Conservation (phyloP, 2,888 invertebrate genomes). For the Nemotelus pantherinus region DNA sequence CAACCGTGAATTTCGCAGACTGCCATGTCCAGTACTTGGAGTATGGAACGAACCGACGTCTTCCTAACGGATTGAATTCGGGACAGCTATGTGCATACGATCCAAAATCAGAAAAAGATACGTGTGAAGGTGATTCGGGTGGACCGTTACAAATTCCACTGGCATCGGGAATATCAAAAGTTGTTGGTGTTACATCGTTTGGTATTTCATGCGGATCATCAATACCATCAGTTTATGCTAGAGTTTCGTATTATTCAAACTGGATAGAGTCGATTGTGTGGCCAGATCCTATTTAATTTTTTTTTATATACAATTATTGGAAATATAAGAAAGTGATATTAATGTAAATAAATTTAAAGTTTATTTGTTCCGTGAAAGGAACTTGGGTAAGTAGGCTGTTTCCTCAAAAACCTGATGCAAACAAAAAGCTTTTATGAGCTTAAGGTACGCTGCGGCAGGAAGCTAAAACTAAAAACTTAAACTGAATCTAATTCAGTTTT, state of each 20-base stretch:
- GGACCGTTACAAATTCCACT: constrained; percentile 58
- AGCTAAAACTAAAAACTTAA: no score
- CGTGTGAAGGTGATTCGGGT: constrained; percentile 61
- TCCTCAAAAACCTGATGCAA: no score
- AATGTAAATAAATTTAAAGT: constrained; percentile 1
- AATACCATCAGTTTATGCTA: constrained; percentile 60
- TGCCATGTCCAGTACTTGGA: constrained; percentile 52
- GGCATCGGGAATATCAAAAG: constrained; percentile 52
- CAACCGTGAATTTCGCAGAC: constrained; percentile 45
- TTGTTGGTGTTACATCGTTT: constrained; percentile 59
- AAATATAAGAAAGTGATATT: neutral
- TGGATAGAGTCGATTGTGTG: constrained; percentile 61
- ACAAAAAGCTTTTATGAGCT: no score
- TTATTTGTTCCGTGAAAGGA: no score
- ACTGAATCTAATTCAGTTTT: no score
- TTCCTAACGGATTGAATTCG: constrained; percentile 46
- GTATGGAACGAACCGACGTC: constrained; percentile 33
- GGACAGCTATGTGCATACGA: constrained; percentile 55
- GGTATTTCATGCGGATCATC: constrained; percentile 59
- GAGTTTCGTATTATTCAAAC: constrained; percentile 60
- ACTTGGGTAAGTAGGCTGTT: no score
- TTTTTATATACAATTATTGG: constrained; percentile 9
- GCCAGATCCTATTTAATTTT: constrained; percentile 51
- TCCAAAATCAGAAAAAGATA: constrained; percentile 54
- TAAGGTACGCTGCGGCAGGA: no score